Evolutionary conservation across 2,113 vertebrate genomes (phyloP), one percentile per base, ranked within the genome.

Genomic region (Sprattus sprattus): DNA sequence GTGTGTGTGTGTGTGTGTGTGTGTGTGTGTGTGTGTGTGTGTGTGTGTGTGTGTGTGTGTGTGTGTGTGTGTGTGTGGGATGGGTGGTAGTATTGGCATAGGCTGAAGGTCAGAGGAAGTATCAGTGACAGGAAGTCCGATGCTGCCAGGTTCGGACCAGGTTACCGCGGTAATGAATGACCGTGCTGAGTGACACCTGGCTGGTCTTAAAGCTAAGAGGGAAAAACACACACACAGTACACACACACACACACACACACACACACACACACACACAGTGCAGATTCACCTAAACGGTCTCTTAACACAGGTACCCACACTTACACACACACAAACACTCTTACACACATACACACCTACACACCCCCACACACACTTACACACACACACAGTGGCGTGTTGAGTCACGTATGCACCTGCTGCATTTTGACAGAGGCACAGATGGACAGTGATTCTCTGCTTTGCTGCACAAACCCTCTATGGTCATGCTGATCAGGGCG

Each of bases 91-190:
- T 60, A 86, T 92, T 95, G 95, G 94, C 94, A 92, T 90, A 83
- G 81, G 28, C 93, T 95, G 95, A 96, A 96, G 95, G 95, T 95
- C 94, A 95, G 92, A 89, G 96, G 94, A 96, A 95, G 95, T 97
- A 96, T 97, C 96, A 91, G 92, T 96, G 94, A 96, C 96, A 97
- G 96, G 97, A 97, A 97, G 95, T 94, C 85, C 91, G n/a, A 82
- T 86, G 84, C 92, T 95, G 91, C 93, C 92, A 93, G 92, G 91
- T 93, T 94, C 89, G 87, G 93, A 88, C 93, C 92, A 92, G 94
- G 94, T 95, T 96, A 95, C 94, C 87, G 81, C 87, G 9, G 90
- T 94, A 94, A 95, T 94, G 92, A 95, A 95, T 93, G 91, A 87
- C 92, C 92, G 88, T 94, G 93, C 93, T 93, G 94, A 95, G 93